Conservation (phyloP, 1,140 invertebrate species). For the Aphelenchoides avenae region DNA sequence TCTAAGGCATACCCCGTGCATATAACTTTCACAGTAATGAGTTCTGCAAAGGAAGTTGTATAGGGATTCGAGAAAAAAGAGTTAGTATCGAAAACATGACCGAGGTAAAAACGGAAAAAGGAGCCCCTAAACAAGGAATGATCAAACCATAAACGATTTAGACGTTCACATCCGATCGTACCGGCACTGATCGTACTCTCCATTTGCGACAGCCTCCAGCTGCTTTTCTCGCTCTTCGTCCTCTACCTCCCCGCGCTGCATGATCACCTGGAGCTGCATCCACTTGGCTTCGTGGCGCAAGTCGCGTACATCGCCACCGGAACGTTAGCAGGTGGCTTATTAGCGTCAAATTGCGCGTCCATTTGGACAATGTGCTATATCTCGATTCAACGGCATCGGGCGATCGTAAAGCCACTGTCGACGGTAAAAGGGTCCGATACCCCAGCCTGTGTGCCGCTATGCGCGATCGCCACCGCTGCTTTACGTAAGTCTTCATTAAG, state of each 20-base stretch:
- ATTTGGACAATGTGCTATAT: conserved; percentile 58
- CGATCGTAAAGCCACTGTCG: conserved; percentile 49
- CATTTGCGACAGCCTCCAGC: conserved; percentile 50
- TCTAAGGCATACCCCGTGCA: too few species aligned
- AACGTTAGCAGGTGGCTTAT: conserved; percentile 49
- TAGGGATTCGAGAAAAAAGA: too few species aligned
- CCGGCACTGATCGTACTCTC: conserved; percentile 52
- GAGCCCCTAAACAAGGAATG: too few species aligned
- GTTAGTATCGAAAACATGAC: too few species aligned
- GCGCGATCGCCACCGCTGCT: conserved; percentile 36
- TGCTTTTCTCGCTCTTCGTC: conserved; percentile 54
- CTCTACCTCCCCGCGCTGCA: conserved; percentile 53
- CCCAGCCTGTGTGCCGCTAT: conserved; percentile 22
- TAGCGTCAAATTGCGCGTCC: conserved; percentile 53
- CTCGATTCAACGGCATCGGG: conserved; percentile 51
- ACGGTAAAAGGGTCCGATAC: conserved; percentile 25
- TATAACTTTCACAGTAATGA: too few species aligned
- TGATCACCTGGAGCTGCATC: conserved; percentile 45
- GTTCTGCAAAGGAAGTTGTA: too few species aligned
- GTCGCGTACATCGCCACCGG: conserved; percentile 54
- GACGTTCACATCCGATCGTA: conserved; percentile 47
- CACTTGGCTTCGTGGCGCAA: conserved; percentile 41
- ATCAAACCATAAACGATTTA: too few species aligned
- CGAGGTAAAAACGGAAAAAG: too few species aligned
- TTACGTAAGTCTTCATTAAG: too few species aligned